Conservation (phyloP, 35 echinoderm and acorn worm genomes). For the Ophioderma brevispina region DNA sequence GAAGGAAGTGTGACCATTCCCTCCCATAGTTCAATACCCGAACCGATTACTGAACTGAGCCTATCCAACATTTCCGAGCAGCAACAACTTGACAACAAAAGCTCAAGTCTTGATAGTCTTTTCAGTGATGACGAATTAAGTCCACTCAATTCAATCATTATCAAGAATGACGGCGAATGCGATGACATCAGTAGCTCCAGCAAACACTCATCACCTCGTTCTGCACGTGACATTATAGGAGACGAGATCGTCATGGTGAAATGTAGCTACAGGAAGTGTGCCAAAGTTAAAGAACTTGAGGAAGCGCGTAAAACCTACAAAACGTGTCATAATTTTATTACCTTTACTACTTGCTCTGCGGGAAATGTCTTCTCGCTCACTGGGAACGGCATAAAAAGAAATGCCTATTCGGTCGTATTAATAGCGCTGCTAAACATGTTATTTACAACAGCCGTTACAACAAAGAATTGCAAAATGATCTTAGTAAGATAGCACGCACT, state of each 20-base stretch:
- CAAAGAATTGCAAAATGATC: constrained; percentile 46
- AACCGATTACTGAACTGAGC: no score
- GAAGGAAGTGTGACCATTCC: background rate
- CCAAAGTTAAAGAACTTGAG: constrained; percentile 41
- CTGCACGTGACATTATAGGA: background rate
- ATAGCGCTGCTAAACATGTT: constrained; percentile 82
- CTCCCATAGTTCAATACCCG: no score
- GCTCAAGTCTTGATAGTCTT: constrained; percentile 24
- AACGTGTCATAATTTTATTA: constrained; percentile 97
- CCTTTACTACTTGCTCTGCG: constrained; percentile 88
- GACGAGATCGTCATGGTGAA: constrained; percentile 62
- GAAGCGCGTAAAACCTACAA: constrained; percentile 86
- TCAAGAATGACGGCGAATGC: constrained; percentile 23
- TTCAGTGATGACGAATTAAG: constrained; percentile 16
- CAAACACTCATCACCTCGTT: background rate
- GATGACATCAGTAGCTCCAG: background rate
- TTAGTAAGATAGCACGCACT: constrained; percentile 71
- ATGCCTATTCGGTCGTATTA: constrained; percentile 75
- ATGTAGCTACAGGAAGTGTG: constrained; percentile 74
- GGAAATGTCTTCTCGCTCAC: constrained; percentile 70
- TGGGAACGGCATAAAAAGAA: constrained; percentile 90
- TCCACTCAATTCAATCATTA: constrained; percentile 46
- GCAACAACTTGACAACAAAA: background rate
- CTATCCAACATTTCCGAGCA: no score
- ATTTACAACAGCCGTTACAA: constrained; percentile 86